Evolutionary conservation across 2,888 invertebrate species (phyloP), one percentile per base, ranked within the genome.

Genomic region (Plebejus argus): DNA sequence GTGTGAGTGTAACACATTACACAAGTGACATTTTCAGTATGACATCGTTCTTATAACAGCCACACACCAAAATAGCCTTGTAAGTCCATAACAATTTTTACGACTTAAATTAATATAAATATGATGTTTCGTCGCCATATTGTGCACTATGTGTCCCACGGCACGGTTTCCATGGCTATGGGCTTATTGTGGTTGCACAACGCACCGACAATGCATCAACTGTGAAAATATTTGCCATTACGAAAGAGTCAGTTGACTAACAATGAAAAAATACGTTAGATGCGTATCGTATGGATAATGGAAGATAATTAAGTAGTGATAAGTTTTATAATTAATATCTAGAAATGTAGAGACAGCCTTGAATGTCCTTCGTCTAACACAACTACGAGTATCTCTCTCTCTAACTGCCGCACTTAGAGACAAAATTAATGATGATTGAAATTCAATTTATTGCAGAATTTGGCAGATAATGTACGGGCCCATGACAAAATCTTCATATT

Each of bases 81-180:
- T 18, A 53, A 5, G 0, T 6, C 18, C 5, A 23, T 61, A 20
- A 4, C 3, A 3, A 10, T 61, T 61, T 61, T 71, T 35, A 3
- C 18, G 6, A 33, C n/a, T 18, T 33, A 70, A 35, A 70, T 8
- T 39, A 39, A 8, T 45, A 45, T 39, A 20, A n/a, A 70, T 35
- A 71, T 39, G 71, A 71, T 10, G 71, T n/a, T n/a, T 39, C 6
- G 76, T 76, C 70, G 70, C n/a, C 66, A 70, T 76, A 76, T 76
- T 53, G 76, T 53, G 49, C 18, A 70, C 70, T 70, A 76, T 53
- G 83, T 78, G 85, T 93, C 93, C 87, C 93, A 93, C 93, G 93
- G 82, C 92, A 93, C 83, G 83, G 89, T 93, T 94, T 91, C 91
- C 93, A 93, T 86, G 89, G 83, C 81, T 91, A 92, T 91, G 90